phyloP scores from a whole-genome alignment of 2,888 invertebrate genomes.

The Torymus aiolomorphi region DNA sequence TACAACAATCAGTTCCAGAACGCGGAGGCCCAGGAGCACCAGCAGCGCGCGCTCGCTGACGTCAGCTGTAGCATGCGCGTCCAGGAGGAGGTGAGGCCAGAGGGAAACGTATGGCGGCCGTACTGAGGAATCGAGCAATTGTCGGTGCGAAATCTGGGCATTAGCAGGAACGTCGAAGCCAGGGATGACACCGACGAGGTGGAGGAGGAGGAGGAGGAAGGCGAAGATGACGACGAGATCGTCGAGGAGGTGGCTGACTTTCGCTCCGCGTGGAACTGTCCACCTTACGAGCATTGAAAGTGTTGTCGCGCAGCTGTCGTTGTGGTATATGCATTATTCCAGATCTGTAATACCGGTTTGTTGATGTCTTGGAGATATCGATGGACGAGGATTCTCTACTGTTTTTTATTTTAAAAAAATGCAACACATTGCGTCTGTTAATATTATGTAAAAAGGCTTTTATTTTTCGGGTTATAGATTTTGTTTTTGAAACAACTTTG shows the following conservation, averaged over 20 bases:
- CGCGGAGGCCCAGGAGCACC: slow-evolving; percentile 71
- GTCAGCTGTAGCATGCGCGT: slow-evolving; percentile 72
- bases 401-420: too few species aligned
- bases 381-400: too few species aligned
- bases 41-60: slow-evolving; percentile 63
- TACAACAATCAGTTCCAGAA: slow-evolving; percentile 79
- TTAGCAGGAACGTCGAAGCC: background rate
- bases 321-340: too few species aligned
- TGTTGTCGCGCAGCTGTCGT: background rate
- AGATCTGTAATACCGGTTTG: background rate
- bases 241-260: slow-evolving; percentile 19
- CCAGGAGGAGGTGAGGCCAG: slow-evolving; percentile 73
- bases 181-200: background rate
- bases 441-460: too few species aligned
- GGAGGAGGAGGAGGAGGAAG: slow-evolving; percentile 1
- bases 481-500: too few species aligned
- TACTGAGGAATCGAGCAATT: slow-evolving; percentile 65
- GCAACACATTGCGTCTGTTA: too few species aligned
- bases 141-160: slow-evolving; percentile 18
- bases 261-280: slow-evolving; percentile 35
- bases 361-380: background rate
- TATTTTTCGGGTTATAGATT: too few species aligned
- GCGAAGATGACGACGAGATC: background rate
- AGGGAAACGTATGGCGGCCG: slow-evolving; percentile 74
- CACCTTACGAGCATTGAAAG: slow-evolving; percentile 32